Evolutionary conservation across 2,113 vertebrate genomes (phyloP).

Genomic region (Coracopsis vasa): DNA sequence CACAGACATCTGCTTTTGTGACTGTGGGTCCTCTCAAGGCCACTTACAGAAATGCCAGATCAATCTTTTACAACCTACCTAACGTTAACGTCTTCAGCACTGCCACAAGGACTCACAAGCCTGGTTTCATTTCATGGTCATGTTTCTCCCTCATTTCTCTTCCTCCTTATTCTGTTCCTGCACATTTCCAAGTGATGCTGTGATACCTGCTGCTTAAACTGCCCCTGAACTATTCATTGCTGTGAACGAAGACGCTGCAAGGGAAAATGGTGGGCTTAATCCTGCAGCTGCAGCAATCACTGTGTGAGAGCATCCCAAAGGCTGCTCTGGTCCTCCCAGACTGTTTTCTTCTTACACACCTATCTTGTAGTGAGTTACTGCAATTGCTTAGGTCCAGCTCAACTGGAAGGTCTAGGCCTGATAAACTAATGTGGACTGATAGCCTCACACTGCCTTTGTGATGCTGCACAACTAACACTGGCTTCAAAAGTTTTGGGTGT

Average conservation of each 20-base stretch:
- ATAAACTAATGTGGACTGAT: not conserved
- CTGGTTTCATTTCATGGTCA: not conserved
- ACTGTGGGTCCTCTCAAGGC: not conserved
- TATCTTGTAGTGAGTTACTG: not conserved
- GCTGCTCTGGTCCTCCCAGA: not conserved
- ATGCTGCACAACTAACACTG: not conserved
- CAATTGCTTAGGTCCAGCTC: not conserved
- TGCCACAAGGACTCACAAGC: not conserved
- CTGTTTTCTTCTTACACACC: not conserved
- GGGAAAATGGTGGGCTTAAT: not conserved
- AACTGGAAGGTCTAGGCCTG: not conserved
- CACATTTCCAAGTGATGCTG: not conserved
- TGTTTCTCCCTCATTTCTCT: not conserved
- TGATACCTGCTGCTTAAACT: not conserved
- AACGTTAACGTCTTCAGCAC: accelerated
- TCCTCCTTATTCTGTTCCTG: not conserved
- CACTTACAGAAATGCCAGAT: not conserved
- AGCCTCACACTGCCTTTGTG: not conserved
- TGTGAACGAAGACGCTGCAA: not conserved
- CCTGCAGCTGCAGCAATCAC: not conserved
- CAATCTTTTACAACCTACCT: accelerated
- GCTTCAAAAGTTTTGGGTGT: not conserved
- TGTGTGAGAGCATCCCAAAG: not conserved
- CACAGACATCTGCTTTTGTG: not conserved
- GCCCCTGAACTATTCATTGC: not conserved